phyloP scores from a whole-genome alignment of 1,140 invertebrate genomes.

The Plutomurus gul region DNA sequence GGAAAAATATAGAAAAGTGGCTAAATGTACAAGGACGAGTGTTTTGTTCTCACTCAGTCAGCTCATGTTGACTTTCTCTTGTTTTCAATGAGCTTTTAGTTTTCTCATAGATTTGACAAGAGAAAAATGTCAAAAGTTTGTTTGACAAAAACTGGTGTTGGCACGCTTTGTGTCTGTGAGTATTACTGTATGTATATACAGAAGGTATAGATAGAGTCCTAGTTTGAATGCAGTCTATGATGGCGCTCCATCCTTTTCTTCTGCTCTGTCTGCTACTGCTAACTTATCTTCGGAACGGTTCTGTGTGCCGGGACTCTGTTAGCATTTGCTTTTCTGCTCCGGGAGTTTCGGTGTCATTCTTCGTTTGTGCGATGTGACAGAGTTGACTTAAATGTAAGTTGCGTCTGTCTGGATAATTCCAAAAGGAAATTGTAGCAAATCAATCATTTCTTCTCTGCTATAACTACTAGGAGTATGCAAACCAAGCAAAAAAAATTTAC shows the following conservation, averaged over 20 bases:
- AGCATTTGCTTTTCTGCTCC: not conserved
- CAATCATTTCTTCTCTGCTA: not conserved
- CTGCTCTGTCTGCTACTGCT: too few relatives aligned
- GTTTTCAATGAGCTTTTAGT: conserved; percentile 29
- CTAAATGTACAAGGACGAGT: not conserved
- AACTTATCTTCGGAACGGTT: too few relatives aligned
- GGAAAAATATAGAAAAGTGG: not conserved
- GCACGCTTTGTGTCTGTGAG: not conserved
- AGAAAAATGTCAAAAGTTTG: conserved; percentile 18
- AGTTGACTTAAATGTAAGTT: not conserved
- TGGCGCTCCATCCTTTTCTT: too few relatives aligned
- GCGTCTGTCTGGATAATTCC: not conserved
- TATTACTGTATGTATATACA: too few relatives aligned
- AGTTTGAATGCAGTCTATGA: too few relatives aligned
- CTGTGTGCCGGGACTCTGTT: not conserved
- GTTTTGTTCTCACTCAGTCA: not conserved
- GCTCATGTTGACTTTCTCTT: conserved; percentile 20
- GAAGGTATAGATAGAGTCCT: too few relatives aligned
- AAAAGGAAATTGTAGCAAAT: conserved; percentile 1
- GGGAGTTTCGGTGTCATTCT: not conserved
- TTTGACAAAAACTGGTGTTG: conserved; percentile 18
- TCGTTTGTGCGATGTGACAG: not conserved
- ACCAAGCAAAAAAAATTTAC: not conserved
- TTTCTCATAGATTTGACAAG: conserved; percentile 14
- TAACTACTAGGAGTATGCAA: not conserved